Evolutionary conservation across 2,888 invertebrate species (phyloP).

Genomic region (Mechanitis mazaeus): DNA sequence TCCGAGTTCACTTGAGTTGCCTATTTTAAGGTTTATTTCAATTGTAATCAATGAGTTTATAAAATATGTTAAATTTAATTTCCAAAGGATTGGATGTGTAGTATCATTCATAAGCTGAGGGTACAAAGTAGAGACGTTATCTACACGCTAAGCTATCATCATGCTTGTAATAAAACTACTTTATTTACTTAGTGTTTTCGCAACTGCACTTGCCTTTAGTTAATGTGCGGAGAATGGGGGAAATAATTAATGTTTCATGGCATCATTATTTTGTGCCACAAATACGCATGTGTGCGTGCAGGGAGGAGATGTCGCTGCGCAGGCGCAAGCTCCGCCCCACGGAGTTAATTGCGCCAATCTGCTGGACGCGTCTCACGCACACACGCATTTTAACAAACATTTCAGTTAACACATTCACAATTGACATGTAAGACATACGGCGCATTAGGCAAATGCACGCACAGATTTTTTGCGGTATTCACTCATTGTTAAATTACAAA

Average conservation of each 20-base stretch:
- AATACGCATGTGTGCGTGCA: slow-evolving; percentile 38
- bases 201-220: slow-evolving; percentile 31
- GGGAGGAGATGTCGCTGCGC: slow-evolving; percentile 70
- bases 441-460: slow-evolving; percentile 48
- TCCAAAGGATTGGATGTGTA: too few relatives aligned
- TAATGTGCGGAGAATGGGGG: slow-evolving; percentile 39
- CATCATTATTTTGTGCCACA: slow-evolving; percentile 50
- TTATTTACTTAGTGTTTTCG: slow-evolving; percentile 37
- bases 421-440: slow-evolving; percentile 36
- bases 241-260: slow-evolving; percentile 61
- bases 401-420: slow-evolving; percentile 22
- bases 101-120: too few relatives aligned
- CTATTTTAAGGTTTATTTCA: background rate
- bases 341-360: slow-evolving; percentile 74
- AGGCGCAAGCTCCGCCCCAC: slow-evolving; percentile 66
- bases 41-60: background rate
- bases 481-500: slow-evolving; percentile 34
- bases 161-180: too few relatives aligned
- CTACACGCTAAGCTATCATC: too few relatives aligned
- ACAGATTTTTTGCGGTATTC: slow-evolving; percentile 32
- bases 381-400: slow-evolving; percentile 46
- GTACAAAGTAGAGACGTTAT: too few relatives aligned
- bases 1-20: slow-evolving; percentile 17
- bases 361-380: slow-evolving; percentile 56
- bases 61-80: too few relatives aligned